These are phyloP conservation scores for Xestia c-nigrum DNA, from an alignment of 2,888 invertebrate species.

Conservation along the genomic window DNA sequence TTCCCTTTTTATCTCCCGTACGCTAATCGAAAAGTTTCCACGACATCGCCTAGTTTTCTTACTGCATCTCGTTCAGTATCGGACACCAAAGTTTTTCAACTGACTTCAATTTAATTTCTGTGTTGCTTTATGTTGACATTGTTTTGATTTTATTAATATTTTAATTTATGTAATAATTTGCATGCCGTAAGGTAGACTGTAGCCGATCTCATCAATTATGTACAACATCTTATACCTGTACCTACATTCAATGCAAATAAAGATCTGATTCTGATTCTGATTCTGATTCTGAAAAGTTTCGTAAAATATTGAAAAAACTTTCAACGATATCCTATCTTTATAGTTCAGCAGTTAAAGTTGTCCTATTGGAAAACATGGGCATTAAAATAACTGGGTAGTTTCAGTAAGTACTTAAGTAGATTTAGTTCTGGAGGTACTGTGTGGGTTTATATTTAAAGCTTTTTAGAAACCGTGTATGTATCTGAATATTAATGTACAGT, in stretches of 20 bases:
- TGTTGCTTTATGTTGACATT: too few species aligned
- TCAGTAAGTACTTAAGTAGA: constrained; percentile 10
- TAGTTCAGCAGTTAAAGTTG: constrained; percentile 59
- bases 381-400: constrained; percentile 46
- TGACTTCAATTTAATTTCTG: too few species aligned
- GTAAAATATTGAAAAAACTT: constrained; percentile 67
- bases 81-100: constrained; percentile 55
- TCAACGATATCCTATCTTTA: constrained; percentile 57
- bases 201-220: too few species aligned
- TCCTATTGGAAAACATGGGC: constrained; percentile 40
- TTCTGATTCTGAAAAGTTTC: too few species aligned
- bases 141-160: too few species aligned
- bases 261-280: too few species aligned
- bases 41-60: constrained; percentile 62
- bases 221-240: too few species aligned
- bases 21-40: constrained; percentile 75
- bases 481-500: background rate
- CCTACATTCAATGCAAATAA: too few species aligned
- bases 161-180: too few species aligned
- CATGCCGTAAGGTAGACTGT: too few species aligned
- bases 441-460: background rate
- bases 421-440: constrained; percentile 3
- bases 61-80: constrained; percentile 60
- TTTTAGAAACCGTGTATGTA: background rate
- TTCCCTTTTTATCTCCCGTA: constrained; percentile 74